Evolutionary conservation across 2,888 invertebrate species (phyloP).

Genomic region (Hirudinaria manillensis): DNA sequence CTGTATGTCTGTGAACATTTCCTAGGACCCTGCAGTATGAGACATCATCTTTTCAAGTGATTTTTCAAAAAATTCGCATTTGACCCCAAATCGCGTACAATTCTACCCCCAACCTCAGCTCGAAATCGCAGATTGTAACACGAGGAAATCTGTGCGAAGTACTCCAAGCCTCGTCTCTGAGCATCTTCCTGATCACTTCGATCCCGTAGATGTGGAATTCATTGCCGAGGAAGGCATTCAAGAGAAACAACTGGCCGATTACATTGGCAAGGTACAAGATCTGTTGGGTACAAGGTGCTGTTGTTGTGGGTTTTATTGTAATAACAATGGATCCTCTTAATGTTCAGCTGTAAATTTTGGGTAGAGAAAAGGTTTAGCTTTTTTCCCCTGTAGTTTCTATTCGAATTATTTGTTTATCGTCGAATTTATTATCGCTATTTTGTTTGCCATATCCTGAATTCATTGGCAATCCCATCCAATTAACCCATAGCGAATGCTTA

Average conservation of each 20-base stretch:
- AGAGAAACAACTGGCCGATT: conserved; percentile 53
- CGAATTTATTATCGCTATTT: too few species aligned
- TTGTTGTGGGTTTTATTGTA: background rate
- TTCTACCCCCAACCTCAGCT: conserved; percentile 21
- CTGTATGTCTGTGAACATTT: conserved; percentile 53
- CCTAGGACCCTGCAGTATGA: conserved; percentile 48
- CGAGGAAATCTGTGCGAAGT: conserved; percentile 35
- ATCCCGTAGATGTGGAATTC: conserved; percentile 53
- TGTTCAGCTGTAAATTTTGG: too few species aligned
- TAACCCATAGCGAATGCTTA: too few species aligned
- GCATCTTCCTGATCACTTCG: conserved; percentile 42
- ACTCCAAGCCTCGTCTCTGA: conserved; percentile 29
- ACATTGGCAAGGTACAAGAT: conserved; percentile 24
- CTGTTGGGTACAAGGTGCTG: background rate
- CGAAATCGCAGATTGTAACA: conserved; percentile 35
- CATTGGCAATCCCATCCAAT: too few species aligned
- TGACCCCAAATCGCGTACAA: too few species aligned
- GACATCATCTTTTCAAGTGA: too few species aligned
- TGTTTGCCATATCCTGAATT: too few species aligned
- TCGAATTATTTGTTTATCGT: too few species aligned
- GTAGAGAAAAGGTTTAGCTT: too few species aligned
- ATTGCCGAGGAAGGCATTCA: conserved; percentile 56
- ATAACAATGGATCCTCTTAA: background rate
- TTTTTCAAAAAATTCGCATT: too few species aligned
- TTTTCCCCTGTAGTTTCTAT: too few species aligned